Evolutionary conservation across 1,140 invertebrate genomes (phyloP).

Genomic region (Zophobas morio): DNA sequence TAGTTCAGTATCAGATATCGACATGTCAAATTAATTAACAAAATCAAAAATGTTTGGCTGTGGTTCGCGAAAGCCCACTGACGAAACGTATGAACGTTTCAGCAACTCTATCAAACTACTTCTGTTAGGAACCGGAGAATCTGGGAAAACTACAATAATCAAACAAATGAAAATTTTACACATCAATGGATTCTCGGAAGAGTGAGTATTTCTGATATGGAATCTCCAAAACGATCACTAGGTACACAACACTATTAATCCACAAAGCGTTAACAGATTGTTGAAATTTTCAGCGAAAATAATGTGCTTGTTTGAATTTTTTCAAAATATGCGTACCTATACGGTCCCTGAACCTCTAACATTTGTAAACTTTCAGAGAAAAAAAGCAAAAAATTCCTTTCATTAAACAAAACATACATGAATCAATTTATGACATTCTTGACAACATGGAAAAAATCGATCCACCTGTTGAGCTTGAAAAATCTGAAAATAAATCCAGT

Average conservation of each 20-base stretch:
- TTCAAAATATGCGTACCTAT: too few species aligned
- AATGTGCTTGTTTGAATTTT: too few species aligned
- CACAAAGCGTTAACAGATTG: too few species aligned
- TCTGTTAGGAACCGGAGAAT: conserved; percentile 78
- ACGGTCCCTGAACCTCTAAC: too few species aligned
- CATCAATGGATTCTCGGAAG: conserved; percentile 78
- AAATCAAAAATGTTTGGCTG: conserved; percentile 16
- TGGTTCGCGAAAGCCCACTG: conserved; percentile 16
- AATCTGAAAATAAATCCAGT: conserved; percentile 68
- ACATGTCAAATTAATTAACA: too few species aligned
- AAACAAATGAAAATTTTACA: conserved; percentile 89
- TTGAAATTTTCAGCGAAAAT: too few species aligned
- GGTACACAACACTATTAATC: too few species aligned
- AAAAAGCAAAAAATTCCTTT: conserved; percentile 74
- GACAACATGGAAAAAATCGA: conserved; percentile 71
- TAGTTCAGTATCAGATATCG: background rate
- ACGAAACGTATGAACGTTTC: conserved; percentile 52
- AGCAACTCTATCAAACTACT: conserved; percentile 71
- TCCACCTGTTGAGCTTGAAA: conserved; percentile 69
- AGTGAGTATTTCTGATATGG: conserved; percentile 68
- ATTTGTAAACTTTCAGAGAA: conserved; percentile 70
- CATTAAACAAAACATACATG: conserved; percentile 78
- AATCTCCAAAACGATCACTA: background rate
- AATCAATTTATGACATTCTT: conserved; percentile 77
- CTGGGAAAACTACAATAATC: conserved; percentile 85